A percentile compares a stretch with the other conserved stretches of the same genome.
phyloP scores from a whole-genome alignment of 2,797 vertebrate genomes.

The Sorex maritimensis region DNA sequence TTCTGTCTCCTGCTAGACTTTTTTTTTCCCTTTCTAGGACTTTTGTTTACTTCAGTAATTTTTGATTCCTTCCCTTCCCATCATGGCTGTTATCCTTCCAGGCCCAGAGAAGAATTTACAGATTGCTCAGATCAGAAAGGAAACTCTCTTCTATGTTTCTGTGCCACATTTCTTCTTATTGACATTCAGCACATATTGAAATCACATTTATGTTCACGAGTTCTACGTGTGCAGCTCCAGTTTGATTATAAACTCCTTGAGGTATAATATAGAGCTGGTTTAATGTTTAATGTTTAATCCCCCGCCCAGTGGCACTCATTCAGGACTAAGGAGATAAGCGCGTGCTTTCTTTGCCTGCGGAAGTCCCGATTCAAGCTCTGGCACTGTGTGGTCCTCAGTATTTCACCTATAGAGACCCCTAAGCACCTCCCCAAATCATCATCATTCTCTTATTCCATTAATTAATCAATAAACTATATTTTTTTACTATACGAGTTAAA shows the following conservation, averaged over 20 bases:
- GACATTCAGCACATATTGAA: neutral
- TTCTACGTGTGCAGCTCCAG: neutral
- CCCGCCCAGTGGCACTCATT: too few relatives aligned
- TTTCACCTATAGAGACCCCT: too few relatives aligned
- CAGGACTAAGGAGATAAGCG: too few relatives aligned
- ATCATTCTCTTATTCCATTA: neutral
- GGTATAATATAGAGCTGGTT: neutral
- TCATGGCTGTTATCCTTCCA: neutral
- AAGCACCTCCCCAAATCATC: too few relatives aligned
- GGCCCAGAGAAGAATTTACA: slow-evolving; percentile 26
- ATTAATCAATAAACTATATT: slow-evolving; percentile 14
- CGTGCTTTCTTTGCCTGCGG: too few relatives aligned
- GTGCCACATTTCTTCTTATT: neutral
- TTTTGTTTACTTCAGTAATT: neutral
- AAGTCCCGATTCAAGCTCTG: too few relatives aligned
- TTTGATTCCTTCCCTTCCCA: too few relatives aligned
- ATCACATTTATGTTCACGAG: neutral
- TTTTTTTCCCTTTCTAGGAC: slow-evolving; percentile 5
- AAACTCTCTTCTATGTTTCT: neutral
- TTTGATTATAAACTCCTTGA: neutral
- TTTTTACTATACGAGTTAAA: neutral
- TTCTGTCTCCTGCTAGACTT: neutral
- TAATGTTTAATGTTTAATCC: neutral
- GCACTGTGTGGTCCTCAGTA: too few relatives aligned
- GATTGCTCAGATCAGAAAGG: slow-evolving; percentile 18